Conservation (phyloP, 2,888 invertebrate species). For the Laothoe populi region DNA sequence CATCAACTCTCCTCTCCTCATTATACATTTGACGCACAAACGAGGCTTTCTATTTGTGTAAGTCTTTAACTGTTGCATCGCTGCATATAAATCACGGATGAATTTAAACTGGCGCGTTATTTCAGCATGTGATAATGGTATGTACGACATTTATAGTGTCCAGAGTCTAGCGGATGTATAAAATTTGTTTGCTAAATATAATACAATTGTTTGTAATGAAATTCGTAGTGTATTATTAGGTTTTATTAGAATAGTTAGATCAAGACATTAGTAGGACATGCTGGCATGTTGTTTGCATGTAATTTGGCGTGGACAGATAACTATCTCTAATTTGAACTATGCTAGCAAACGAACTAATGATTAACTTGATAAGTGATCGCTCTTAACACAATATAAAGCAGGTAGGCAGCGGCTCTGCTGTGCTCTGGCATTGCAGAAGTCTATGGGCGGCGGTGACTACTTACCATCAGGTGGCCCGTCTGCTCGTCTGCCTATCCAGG, state of each 20-base stretch:
- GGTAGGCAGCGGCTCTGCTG: no score
- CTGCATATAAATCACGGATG: not conserved
- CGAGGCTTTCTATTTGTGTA: not conserved
- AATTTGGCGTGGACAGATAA: no score
- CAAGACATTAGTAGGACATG: no score
- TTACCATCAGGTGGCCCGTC: no score
- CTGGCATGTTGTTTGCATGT: no score
- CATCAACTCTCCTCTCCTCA: not conserved
- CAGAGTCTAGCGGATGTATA: not conserved
- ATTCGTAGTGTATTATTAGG: not conserved
- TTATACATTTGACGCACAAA: not conserved
- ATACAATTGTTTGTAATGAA: not conserved
- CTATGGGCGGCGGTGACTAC: no score
- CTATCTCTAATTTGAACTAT: no score
- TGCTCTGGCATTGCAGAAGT: no score
- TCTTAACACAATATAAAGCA: no score
- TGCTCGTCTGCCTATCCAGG: no score
- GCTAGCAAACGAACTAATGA: no score
- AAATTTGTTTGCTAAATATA: not conserved
- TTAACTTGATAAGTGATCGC: no score
- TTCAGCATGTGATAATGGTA: constrained; percentile 12
- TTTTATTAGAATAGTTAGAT: not conserved
- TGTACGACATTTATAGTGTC: constrained; percentile 3
- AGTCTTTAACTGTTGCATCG: constrained; percentile 3
- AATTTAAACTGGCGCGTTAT: not conserved